Base-by-base conservation (phyloP, 2,113 vertebrate genomes). In the Scytalopus superciliaris region DNA sequence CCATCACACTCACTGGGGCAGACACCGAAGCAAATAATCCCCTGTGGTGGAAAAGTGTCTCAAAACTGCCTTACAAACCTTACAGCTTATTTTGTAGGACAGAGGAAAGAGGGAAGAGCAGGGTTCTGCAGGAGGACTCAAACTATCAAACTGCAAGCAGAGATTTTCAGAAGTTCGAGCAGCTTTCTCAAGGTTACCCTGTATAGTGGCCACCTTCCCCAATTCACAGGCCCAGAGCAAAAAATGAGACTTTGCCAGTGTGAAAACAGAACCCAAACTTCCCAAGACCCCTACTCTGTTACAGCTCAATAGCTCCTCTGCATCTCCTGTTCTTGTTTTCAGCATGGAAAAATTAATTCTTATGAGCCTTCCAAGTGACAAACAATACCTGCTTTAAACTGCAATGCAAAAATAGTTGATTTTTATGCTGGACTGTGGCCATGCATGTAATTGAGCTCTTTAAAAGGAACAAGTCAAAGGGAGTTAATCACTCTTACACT, bases 361-460 rank as follows among this genome's bases (percentile, higher is more conserved):
- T 35, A 63, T 3, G 30, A 78, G 33, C 23, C 23, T 87, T 95
- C 53, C 74, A 82, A 63, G 73, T 78, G 73, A 77, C 62, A 87
- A 93, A 84, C 56, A 87, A 68, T 63, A 87, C 57, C 22, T 82
- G 47, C 64, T 89, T 96, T 79, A 91, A 91, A 75, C n/a, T 60
- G 57, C 56, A 52, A 64, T 49, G 79, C 63, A 85, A 90, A 91
- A 87, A 25, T 57, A 47, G 57, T 45, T 74, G 27, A 28, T 87
- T 84, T 90, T 91, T 89, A 70, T 87, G 87, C 42, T 93, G 68
- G 60, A 93, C 62, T 66, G 14, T 0, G 1, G 73, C 93, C 76
- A 86, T 39, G 39, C 10, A 31, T 69, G 53, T 77, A 57, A 81
- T 55, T 31, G 56, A 78, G 60, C 73, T 84, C 47, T 66, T 93